These are phyloP conservation scores for Corythornis cristatus DNA, from an alignment of 2,113 vertebrate genomes.

Conservation along the genomic window DNA sequence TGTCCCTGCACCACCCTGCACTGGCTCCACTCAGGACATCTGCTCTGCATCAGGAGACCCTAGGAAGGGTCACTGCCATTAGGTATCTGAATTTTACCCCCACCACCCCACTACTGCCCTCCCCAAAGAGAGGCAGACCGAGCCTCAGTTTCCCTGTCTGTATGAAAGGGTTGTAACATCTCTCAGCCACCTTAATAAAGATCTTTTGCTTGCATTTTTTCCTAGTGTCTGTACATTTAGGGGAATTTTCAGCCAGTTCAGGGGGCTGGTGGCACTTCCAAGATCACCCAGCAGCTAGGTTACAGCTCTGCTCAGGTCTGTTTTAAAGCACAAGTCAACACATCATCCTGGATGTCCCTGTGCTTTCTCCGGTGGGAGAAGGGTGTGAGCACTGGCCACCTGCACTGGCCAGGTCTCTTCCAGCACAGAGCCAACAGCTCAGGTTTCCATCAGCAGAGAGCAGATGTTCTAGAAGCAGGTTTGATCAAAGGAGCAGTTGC, in stretches of 20 bases:
- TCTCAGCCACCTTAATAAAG: fast-evolving
- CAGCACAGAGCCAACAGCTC: fast-evolving
- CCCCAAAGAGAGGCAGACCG: fast-evolving
- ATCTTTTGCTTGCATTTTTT: neutral
- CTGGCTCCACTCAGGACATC: neutral
- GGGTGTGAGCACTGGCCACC: too few relatives aligned
- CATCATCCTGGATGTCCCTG: neutral
- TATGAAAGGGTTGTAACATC: neutral
- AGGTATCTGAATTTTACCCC: neutral
- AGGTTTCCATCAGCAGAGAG: neutral
- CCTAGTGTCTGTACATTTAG: fast-evolving
- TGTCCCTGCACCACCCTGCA: fast-evolving
- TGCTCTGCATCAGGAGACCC: neutral
- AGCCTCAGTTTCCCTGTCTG: neutral
- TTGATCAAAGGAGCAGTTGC: neutral
- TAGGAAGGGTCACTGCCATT: neutral
- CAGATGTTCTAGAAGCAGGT: neutral
- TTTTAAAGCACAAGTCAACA: neutral
- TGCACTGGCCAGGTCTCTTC: neutral
- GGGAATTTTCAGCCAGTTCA: neutral
- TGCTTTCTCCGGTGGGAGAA: fast-evolving
- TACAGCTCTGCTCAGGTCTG: neutral
- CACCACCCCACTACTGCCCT: neutral
- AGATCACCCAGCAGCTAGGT: neutral
- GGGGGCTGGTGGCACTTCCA: neutral